Percentiles rank a stretch among this genome's conserved stretches.
phyloP scores from a whole-genome alignment of 2,797 vertebrate genomes.

The Ibycter americanus region DNA sequence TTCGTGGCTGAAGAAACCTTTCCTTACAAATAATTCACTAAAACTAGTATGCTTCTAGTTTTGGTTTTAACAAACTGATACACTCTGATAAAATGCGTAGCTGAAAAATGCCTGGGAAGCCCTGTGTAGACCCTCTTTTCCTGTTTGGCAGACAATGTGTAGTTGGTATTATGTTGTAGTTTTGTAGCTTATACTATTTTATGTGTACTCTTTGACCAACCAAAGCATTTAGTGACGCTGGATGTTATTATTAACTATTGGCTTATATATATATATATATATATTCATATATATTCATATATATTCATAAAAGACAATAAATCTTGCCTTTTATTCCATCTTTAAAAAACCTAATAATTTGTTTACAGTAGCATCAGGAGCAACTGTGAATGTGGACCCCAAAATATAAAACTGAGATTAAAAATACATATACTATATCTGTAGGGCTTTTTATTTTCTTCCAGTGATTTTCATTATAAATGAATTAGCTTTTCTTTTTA shows the following conservation, averaged over 20 bases:
- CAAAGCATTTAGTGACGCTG: background rate
- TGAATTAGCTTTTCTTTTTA: slow-evolving; percentile 26
- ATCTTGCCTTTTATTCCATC: background rate
- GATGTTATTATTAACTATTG: background rate
- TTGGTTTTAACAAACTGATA: background rate
- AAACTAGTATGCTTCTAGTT: background rate
- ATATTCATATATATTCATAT: background rate
- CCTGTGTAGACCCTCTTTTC: background rate
- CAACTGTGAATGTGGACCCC: background rate
- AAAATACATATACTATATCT: background rate
- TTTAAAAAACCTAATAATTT: background rate
- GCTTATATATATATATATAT: background rate
- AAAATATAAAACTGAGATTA: background rate
- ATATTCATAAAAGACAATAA: background rate
- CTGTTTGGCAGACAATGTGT: background rate
- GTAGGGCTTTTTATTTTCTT: background rate
- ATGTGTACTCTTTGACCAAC: background rate
- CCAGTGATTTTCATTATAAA: background rate
- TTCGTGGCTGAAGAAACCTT: background rate
- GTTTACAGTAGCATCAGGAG: background rate
- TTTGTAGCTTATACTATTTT: background rate
- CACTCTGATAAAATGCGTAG: background rate
- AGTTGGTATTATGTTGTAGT: background rate
- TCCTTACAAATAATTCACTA: background rate
- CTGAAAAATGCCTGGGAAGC: background rate